phyloP scores from a whole-genome alignment of 1,140 invertebrate genomes.

The Sycophila sp. region DNA sequence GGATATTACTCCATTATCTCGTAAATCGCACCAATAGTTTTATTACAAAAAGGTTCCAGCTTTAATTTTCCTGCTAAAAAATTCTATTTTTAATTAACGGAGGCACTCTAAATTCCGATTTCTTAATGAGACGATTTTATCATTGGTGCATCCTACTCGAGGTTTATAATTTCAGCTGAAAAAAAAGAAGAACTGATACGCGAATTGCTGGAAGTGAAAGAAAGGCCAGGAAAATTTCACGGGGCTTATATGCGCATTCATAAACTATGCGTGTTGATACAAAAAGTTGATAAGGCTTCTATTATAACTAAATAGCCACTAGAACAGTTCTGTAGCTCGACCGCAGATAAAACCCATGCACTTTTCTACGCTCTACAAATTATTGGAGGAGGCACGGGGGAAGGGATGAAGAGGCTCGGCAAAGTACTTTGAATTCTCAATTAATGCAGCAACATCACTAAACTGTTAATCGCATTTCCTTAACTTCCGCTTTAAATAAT shows the following conservation, averaged over 20 bases:
- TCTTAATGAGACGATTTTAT: background rate
- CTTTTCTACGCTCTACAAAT: conserved; percentile 54
- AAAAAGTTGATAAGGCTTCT: conserved; percentile 30
- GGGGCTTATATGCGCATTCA: background rate
- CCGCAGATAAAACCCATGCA: conserved; percentile 49
- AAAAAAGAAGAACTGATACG: background rate
- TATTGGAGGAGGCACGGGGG: conserved; percentile 42
- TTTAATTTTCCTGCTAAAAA: too few species aligned
- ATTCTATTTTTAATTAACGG: too few species aligned
- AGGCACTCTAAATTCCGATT: too few species aligned
- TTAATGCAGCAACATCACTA: too few species aligned
- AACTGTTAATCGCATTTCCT: too few species aligned
- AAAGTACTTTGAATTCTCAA: too few species aligned
- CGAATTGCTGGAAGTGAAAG: background rate
- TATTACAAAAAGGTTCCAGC: too few species aligned
- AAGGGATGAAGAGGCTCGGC: too few species aligned
- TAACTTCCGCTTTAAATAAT: too few species aligned
- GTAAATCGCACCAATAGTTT: too few species aligned
- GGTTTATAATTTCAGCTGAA: background rate
- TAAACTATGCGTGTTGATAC: conserved; percentile 16
- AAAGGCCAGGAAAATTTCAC: conserved; percentile 26
- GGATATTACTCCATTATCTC: too few species aligned
- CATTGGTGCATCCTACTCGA: background rate
- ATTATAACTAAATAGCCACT: conserved; percentile 43
- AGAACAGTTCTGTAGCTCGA: conserved; percentile 34